phyloP scores from a whole-genome alignment of 2,888 invertebrate genomes.

The Tridacna crocea region DNA sequence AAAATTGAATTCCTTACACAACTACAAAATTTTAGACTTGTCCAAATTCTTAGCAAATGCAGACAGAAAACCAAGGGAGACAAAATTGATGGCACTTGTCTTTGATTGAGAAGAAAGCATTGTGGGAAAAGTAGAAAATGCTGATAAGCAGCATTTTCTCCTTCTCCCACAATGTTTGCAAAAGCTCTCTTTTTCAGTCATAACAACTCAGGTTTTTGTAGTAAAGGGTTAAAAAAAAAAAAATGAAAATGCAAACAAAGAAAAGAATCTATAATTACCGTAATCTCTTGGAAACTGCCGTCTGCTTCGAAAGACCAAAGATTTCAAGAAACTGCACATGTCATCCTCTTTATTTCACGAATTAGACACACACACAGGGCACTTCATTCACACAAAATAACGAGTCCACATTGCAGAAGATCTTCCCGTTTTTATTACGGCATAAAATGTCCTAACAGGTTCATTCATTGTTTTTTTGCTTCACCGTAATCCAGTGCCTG shows the following conservation, averaged over 20 bases:
- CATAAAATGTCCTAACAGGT: background rate
- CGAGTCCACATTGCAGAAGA: background rate
- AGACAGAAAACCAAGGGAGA: too few relatives aligned
- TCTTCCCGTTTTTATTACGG: background rate
- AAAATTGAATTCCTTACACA: too few relatives aligned
- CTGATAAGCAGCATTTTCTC: background rate
- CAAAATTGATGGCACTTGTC: too few relatives aligned
- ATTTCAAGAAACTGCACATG: constrained; percentile 64
- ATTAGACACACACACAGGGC: constrained; percentile 13
- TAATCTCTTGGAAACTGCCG: constrained; percentile 47
- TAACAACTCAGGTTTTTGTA: too few relatives aligned
- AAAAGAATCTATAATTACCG: constrained; percentile 39
- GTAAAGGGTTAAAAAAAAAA: too few relatives aligned
- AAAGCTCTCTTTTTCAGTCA: background rate
- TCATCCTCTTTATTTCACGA: constrained; percentile 30
- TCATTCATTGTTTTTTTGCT: background rate
- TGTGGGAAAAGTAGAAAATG: constrained; percentile 8
- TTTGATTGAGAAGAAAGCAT: background rate
- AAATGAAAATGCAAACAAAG: too few relatives aligned
- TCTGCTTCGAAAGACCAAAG: constrained; percentile 48
- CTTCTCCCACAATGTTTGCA: constrained; percentile 7
- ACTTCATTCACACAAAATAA: background rate
- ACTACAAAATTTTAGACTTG: too few relatives aligned
- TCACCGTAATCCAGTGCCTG: background rate
- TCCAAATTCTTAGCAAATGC: too few relatives aligned